Base-by-base conservation (phyloP, 2,888 invertebrate genomes). In the Epinotia bilunana region DNA sequence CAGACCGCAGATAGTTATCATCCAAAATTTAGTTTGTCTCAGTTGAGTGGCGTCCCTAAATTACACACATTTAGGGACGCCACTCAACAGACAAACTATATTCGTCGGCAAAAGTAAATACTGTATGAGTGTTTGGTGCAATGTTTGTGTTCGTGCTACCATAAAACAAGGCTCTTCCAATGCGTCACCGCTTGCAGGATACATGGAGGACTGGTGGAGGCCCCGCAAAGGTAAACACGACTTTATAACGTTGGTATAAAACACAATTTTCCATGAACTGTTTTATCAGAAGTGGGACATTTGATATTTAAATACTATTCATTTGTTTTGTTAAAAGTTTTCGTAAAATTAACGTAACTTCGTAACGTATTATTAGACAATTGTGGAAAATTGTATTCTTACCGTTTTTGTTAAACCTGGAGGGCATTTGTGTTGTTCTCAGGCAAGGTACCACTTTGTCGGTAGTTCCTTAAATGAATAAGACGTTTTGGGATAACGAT, bases 121-220 rank as follows among this genome's bases (percentile, higher is more conserved):
- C 94, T 93, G 93, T 92, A 85, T 89, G 90, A 92, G 91, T 91
- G 84, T 90, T 85, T 87, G 93, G 92, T 93, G 91, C 90, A 88
- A 91, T 91, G 90, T 93, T 92, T 94, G 92, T 94, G 93, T 94
- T 94, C 92, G 94, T 94, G 94, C 94, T 94, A 93, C 93, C 94
- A 91, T 93, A 94, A 92, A 91, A 86, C 88, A 94, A 94, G 94
- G 94, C 94, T 95, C 95, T 95, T 95, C 95, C 95, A 95, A 95
- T 96, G 97, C 98, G 96, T 97, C 97, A 95, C 96, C 96, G 95
- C 97, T 97, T 97, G 97, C 97, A 98, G 98, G 98, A 96, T 98
- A 98, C 97, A 98, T 97, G 97, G 98, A 98, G 97, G 98, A 98
- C 96, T 98, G 98, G 98, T 98, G 98, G 98, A 97, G 98, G 95